Conservation (phyloP, 2,113 vertebrate genomes). For the Ardeotis arabs region DNA sequence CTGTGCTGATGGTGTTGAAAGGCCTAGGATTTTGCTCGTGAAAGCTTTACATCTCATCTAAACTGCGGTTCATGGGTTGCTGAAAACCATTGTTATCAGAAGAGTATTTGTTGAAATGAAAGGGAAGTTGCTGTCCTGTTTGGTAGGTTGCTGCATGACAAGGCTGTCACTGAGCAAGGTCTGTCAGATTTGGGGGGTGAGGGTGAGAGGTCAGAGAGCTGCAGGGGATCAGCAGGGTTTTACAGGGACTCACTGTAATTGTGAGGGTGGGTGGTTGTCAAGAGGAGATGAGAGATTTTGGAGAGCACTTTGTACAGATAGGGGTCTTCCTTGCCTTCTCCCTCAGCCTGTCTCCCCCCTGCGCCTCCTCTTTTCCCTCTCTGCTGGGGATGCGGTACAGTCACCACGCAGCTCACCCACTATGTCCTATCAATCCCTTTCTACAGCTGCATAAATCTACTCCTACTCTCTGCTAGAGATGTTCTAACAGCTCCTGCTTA, state of each 20-base stretch:
- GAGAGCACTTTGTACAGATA: background rate
- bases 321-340: background rate
- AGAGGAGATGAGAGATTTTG: background rate
- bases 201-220: background rate
- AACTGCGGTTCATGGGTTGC: background rate
- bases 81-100: background rate
- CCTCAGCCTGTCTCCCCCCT: background rate
- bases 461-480: slow-evolving; percentile 54
- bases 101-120: background rate
- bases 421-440: slow-evolving; percentile 16
- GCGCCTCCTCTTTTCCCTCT: background rate
- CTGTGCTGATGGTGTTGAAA: background rate
- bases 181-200: background rate
- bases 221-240: background rate
- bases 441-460: slow-evolving; percentile 48
- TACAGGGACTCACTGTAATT: background rate
- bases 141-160: background rate
- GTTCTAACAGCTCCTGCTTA: slow-evolving; percentile 23
- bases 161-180: background rate
- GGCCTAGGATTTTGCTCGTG: background rate
- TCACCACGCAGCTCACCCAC: slow-evolving; percentile 28
- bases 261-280: background rate
- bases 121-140: background rate
- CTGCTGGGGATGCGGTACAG: background rate
- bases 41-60: slow-evolving; percentile 6